phyloP scores from a whole-genome alignment of 2,797 vertebrate species.

The Choloepus didactylus region DNA sequence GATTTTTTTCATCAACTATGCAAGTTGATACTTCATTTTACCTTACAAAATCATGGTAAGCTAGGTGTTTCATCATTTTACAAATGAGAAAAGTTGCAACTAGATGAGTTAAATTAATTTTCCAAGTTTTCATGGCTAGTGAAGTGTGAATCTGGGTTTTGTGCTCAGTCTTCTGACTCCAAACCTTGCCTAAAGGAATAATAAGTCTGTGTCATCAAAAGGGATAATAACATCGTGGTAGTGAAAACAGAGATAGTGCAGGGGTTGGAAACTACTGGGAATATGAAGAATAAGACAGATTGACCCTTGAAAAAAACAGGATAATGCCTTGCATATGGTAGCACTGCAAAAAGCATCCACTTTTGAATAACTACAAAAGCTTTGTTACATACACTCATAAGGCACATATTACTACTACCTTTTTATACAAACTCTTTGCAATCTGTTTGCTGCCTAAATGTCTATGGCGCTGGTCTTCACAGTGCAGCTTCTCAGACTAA shows the following conservation, averaged over 20 bases:
- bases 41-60: not conserved
- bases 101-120: constrained; percentile 32
- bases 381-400: not conserved
- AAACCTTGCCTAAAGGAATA: not conserved
- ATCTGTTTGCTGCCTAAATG: not conserved
- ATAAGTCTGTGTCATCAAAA: not conserved
- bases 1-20: not conserved
- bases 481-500: not conserved
- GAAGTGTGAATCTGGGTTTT: not conserved
- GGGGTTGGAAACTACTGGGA: not conserved
- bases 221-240: not conserved
- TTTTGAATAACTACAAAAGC: not conserved
- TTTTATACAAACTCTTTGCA: not conserved
- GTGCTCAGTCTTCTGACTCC: not conserved
- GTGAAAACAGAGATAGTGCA: not conserved
- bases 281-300: not conserved
- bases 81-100: not conserved
- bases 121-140: not conserved
- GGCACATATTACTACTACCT: not conserved
- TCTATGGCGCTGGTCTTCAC: not conserved
- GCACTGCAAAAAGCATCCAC: not conserved
- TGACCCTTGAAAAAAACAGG: not conserved
- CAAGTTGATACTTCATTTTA: constrained; percentile 27
- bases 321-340: not conserved
- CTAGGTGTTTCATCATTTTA: not conserved